Percentiles rank a stretch among this genome's conserved stretches.
Evolutionary conservation across 2,888 invertebrate genomes (phyloP).

Genomic region (Stenodera caucasica): DNA sequence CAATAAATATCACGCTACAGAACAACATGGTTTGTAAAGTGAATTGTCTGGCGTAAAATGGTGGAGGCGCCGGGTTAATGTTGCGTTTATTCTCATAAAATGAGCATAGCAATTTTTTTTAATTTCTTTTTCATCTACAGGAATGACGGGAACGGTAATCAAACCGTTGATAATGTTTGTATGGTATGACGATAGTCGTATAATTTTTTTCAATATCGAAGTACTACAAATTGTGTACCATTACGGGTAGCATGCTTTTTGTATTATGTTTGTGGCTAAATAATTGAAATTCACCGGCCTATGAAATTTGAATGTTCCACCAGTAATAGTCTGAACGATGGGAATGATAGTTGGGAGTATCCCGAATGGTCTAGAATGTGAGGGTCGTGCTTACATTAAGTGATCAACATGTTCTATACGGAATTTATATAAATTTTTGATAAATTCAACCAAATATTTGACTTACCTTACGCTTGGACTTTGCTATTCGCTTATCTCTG

Average conservation of each 20-base stretch:
- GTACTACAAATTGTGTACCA: no score
- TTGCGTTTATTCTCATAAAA: background rate
- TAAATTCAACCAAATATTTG: background rate
- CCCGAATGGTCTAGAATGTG: no score
- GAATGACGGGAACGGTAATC: no score
- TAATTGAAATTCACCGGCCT: no score
- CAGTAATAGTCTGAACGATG: slow-evolving; percentile 4
- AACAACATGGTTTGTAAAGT: no score
- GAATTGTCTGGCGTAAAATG: background rate
- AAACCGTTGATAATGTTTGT: no score
- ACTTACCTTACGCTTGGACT: slow-evolving; percentile 83
- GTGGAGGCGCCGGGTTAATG: background rate
- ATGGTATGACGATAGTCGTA: no score
- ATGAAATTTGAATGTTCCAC: slow-evolving; percentile 19
- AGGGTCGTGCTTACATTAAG: background rate
- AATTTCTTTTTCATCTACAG: background rate
- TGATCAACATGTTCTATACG: background rate
- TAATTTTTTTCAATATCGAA: no score
- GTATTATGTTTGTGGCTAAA: no score
- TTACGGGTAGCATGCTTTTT: no score
- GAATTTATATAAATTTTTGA: background rate
- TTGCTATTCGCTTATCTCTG: slow-evolving; percentile 79
- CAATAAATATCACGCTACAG: no score
- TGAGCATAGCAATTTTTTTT: background rate
- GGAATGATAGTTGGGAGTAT: slow-evolving; percentile 11